Evolutionary conservation across 2,888 invertebrate species (phyloP).

Genomic region (Cheilosia scutellata): DNA sequence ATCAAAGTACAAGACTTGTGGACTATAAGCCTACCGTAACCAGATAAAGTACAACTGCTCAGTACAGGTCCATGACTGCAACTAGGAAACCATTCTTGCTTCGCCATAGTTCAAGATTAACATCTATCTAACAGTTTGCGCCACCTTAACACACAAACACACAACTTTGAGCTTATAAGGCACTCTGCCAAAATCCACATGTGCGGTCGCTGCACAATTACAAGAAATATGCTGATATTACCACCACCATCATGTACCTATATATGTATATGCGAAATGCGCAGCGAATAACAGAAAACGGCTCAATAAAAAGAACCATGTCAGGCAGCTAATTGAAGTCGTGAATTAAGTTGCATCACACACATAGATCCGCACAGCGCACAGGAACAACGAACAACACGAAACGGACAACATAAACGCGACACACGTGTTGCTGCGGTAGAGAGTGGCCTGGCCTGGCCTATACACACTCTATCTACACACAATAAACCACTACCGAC

Average conservation of each 20-base stretch:
- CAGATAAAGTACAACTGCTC: not conserved
- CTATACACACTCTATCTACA: slow-evolving; percentile 32
- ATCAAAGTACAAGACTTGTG: too few relatives aligned
- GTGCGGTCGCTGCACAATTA: slow-evolving; percentile 71
- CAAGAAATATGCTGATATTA: slow-evolving; percentile 63
- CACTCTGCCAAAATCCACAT: slow-evolving; percentile 65
- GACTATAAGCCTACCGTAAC: too few relatives aligned
- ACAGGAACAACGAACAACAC: slow-evolving; percentile 66
- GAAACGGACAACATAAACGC: slow-evolving; percentile 58
- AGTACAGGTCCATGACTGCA: not conserved
- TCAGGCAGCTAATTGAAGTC: slow-evolving; percentile 77
- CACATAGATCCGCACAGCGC: slow-evolving; percentile 46
- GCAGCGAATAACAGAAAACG: slow-evolving; percentile 58
- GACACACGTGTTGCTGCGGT: slow-evolving; percentile 71
- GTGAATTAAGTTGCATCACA: slow-evolving; percentile 76
- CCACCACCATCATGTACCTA: slow-evolving; percentile 26
- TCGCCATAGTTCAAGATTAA: slow-evolving; percentile 37
- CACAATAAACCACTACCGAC: slow-evolving; percentile 59
- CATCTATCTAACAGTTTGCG: slow-evolving; percentile 67
- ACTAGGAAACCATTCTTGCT: slow-evolving; percentile 39
- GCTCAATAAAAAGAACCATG: slow-evolving; percentile 73
- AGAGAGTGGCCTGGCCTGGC: slow-evolving; percentile 20
- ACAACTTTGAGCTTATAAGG: slow-evolving; percentile 19
- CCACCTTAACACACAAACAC: slow-evolving; percentile 51
- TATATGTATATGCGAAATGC: not conserved